Base-by-base conservation (phyloP, 2,113 vertebrate genomes). In the Marmota monax region DNA sequence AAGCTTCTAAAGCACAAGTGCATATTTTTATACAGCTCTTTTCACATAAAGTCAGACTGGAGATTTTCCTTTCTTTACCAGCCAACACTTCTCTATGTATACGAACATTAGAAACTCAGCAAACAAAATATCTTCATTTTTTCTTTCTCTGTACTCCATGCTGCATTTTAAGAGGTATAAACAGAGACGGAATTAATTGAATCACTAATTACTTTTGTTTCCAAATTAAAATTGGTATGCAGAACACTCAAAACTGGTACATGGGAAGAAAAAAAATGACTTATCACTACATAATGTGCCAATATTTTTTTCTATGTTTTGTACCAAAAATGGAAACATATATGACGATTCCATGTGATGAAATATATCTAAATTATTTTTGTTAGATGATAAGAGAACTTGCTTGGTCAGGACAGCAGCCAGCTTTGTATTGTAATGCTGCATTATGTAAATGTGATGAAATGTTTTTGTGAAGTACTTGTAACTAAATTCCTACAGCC, bases 351-450 rank as follows among this genome's bases (percentile, higher is more conserved):
- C 94, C 80, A 96, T 95, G 98, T 96, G 97, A 93, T 98, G 94
- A 98, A 99, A 97, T 98, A 93, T 98, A 99, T 72, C 98, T 98
- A 98, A 98, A 97, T 98, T 99, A 99, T 99, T 99, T 99, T 99
- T 99, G 97, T 98, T 98, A 98, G 97, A 83, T 87, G 96, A 84
- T 97, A 98, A 98, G 48, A 97, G 96, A 97, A 96, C 53, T 78
- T 95, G 88, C 93, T 92, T 97, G 97, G 97, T 97, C 93, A 93
- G 84, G 96, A 94, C 93, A 96, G 95, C 96, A 96, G 92, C 80
- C 73, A 84, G 97, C 97, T 98, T 84, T 98, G 96, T 98, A 97
- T 96, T 97, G 98, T 97, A 98, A 97, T 97, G 95, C 95, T 92
- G 5, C 84, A 89, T 76, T 96, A 80, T 98, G 95, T 98, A 95